Conservation (phyloP, 2,888 invertebrate species). For the Drosophila nr. perissopoda region DNA sequence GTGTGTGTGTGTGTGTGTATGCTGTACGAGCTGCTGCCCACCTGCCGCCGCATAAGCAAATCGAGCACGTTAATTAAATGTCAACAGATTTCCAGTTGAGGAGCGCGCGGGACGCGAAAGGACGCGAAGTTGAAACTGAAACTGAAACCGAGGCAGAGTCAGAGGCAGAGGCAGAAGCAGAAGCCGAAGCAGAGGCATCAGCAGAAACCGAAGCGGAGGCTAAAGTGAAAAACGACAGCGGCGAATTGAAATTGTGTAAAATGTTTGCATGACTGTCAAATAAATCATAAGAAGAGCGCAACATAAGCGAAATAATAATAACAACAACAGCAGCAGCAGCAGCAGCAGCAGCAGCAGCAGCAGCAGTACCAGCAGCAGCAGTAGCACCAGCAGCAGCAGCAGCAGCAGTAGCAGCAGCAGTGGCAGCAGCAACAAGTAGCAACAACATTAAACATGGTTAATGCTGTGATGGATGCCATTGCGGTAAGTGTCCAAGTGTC, state of each 20-base stretch:
- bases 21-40: slow-evolving; percentile 44
- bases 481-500: slow-evolving; percentile 81
- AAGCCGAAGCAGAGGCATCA: slow-evolving; percentile 11
- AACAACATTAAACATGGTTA: slow-evolving; percentile 81
- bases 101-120: slow-evolving; percentile 60
- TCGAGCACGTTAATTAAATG: slow-evolving; percentile 75
- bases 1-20: slow-evolving; percentile 17
- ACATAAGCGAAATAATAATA: slow-evolving; percentile 29
- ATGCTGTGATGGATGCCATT: slow-evolving; percentile 85
- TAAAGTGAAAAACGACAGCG: slow-evolving; percentile 35
- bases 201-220: slow-evolving; percentile 10
- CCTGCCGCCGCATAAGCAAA: slow-evolving; percentile 71
- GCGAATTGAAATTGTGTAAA: slow-evolving; percentile 65
- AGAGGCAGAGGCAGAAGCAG: slow-evolving; percentile 4
- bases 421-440: slow-evolving; percentile 15
- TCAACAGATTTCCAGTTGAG: slow-evolving; percentile 65
- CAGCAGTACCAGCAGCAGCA: slow-evolving; percentile 5
- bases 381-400: slow-evolving; percentile 17
- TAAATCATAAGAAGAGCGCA: slow-evolving; percentile 63
- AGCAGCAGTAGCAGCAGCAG: not conserved
- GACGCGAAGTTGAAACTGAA: slow-evolving; percentile 40
- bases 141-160: slow-evolving; percentile 21
- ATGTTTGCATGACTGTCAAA: slow-evolving; percentile 65
- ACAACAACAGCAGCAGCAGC: slow-evolving; percentile 32
- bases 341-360: slow-evolving; percentile 13